Conservation (phyloP, 1,140 invertebrate species). For the Dryas iulia region DNA sequence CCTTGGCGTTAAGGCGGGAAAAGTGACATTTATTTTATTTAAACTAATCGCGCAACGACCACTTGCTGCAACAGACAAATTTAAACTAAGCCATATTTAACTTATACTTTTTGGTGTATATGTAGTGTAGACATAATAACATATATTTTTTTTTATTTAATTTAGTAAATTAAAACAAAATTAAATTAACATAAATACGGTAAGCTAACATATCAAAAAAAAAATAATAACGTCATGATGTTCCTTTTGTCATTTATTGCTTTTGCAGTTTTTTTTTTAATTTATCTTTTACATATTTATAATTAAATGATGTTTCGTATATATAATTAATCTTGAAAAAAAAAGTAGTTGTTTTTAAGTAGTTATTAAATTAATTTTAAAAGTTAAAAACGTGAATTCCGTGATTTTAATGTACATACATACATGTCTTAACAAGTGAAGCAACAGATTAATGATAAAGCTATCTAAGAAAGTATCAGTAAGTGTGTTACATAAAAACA, state of each 20-base stretch:
- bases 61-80: slow-evolving; percentile 18
- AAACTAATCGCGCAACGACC: slow-evolving; percentile 18
- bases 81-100: slow-evolving; percentile 8
- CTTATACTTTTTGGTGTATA: neutral
- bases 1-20: slow-evolving; percentile 33
- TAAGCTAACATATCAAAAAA: too few relatives aligned
- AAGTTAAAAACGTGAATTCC: neutral
- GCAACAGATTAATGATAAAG: slow-evolving; percentile 25
- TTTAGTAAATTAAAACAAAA: too few relatives aligned
- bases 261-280: too few relatives aligned
- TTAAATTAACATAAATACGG: too few relatives aligned
- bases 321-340: neutral
- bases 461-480: slow-evolving; percentile 21
- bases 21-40: slow-evolving; percentile 22
- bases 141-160: too few relatives aligned
- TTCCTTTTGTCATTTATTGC: too few relatives aligned
- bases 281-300: too few relatives aligned
- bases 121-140: too few relatives aligned
- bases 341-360: too few relatives aligned
- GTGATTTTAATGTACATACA: neutral
- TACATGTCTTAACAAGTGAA: slow-evolving; percentile 18
- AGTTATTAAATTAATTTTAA: neutral
- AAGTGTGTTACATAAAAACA: neutral
- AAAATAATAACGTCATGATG: too few relatives aligned
- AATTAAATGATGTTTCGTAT: neutral